Base-by-base conservation (phyloP, 35 echinoderm and acorn worm species). In the Strongylocentrotus purpuratus region DNA sequence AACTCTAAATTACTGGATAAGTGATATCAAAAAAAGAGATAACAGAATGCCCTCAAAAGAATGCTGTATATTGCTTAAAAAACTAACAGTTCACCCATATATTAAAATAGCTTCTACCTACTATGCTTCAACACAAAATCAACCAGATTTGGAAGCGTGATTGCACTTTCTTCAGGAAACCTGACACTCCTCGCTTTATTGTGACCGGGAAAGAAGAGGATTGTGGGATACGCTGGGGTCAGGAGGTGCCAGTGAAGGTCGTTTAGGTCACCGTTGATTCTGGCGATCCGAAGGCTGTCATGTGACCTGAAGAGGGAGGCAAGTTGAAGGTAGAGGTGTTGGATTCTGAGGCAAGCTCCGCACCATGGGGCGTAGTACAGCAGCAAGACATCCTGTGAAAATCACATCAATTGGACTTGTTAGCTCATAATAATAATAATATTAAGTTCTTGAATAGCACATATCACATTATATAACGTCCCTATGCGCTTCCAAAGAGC, bases 201-300 rank as follows among this genome's bases (percentile, higher is more conserved):
- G 25, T 95, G 92, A 5, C 60, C 88, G 8, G 98, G 98, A 92
- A 96, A 99, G 46, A 99, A 92, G 33, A 99, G 96, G 31, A 99
- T 87, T 22, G 97, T 96, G n/a, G 98, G 98, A 86, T 98, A 99
- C 9, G 95, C 86, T n/a, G 96, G 12, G 7, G 94, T 95, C 12
- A 94, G 94, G 78, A 97, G 95, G 48, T 99, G 92, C 98, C 98
- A 99, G 2, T 95, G 98, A 85, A 99, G 95, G 71, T 99, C 98
- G 70, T 99, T 99, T 6, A 94, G 61, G 86, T 97, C 98, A 50
- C 94, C 97, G 55, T 99, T 95, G 90, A 99, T 97, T 94, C 98
- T 97, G 94, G 97, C 95, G 61, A 98, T 94, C 11, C 92, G 33
- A 5, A 98, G 48, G 94, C 94, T 92, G 85, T 94, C 46, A 33